Evolutionary conservation across 35 echinoderm and acorn worm genomes (phyloP).

Genomic region (Acanthaster planci): DNA sequence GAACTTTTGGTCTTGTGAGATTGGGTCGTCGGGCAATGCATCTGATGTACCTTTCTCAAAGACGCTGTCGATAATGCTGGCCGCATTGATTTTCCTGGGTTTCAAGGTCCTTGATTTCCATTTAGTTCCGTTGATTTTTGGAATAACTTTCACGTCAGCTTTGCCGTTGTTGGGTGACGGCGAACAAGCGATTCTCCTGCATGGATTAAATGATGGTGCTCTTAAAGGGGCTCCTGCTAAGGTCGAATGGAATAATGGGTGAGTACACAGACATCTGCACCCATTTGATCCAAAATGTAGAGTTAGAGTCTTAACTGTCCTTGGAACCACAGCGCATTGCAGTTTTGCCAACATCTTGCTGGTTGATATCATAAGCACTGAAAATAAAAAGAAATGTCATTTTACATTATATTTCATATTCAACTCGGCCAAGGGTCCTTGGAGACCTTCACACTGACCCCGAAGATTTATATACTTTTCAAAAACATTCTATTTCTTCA

Average conservation of each 20-base stretch:
- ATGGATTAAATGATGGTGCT: neutral
- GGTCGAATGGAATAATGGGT: neutral
- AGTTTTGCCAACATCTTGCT: conserved; percentile 1
- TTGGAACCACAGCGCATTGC: neutral
- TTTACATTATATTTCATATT: too few relatives aligned
- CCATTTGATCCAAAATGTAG: neutral
- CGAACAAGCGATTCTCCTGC: neutral
- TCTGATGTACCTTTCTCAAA: neutral
- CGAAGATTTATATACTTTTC: too few relatives aligned
- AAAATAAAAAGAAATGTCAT: too few relatives aligned
- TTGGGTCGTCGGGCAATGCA: neutral
- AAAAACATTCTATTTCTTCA: too few relatives aligned
- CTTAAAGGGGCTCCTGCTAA: neutral
- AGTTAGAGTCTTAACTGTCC: neutral
- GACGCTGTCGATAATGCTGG: conserved; percentile 1
- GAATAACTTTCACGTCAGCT: neutral
- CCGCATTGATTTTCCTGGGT: neutral
- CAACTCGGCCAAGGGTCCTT: too few relatives aligned
- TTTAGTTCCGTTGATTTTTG: neutral
- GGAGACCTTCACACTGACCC: too few relatives aligned
- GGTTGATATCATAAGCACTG: neutral
- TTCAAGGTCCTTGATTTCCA: neutral
- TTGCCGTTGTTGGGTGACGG: neutral
- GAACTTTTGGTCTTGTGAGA: neutral
- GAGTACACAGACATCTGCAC: neutral